Evolutionary conservation across 1,140 invertebrate genomes (phyloP), one percentile per base, ranked within the genome.

Genomic region (Tigriopus japonicus): DNA sequence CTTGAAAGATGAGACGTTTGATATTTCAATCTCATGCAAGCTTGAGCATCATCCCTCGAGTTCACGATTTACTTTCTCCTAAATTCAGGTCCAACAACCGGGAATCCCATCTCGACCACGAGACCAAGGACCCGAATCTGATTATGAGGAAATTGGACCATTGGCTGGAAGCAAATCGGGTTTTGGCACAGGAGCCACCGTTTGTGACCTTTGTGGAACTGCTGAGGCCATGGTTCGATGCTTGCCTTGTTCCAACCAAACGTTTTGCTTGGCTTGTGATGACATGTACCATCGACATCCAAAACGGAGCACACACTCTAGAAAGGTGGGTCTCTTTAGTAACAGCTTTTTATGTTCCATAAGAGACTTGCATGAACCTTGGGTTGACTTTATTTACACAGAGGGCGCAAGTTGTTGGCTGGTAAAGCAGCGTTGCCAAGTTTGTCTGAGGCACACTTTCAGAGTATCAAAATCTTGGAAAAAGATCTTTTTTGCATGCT

Each of bases 271-370:
- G 60, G 84, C 84, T 6, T 93, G 89, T 70, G 88, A 93, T 70
- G 87, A 91, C 66, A 90, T 91, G 83, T 92, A 89, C 70, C 88
- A 93, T 69, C 77, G 87, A 64, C 89, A 93, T 71, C 88, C 89
- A 0, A 91, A 91, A 66, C 74, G 88, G 64, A 80, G 82, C 64
- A 72, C 75, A 51, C 89, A 93, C 69, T 71, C 81, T 23, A 73
- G 89, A 69, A 81, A 80, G 74, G 86, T 35, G 28, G 28, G 28
- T 9, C 28, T 3, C 9, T 35, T 3, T 35, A 5, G 3, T 9
- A 35, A 35, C 3, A 35, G 28, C 28, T 9, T 5, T 35, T 35
- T 9, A 35, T 35, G 9, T 35, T n/a, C n/a, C n/a, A n/a, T n/a
- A n/a, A n/a, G n/a, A n/a, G n/a, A n/a, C n/a, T n/a, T n/a, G n/a